Conservation (phyloP, 2,888 invertebrate genomes). For the Mylabris sibirica region DNA sequence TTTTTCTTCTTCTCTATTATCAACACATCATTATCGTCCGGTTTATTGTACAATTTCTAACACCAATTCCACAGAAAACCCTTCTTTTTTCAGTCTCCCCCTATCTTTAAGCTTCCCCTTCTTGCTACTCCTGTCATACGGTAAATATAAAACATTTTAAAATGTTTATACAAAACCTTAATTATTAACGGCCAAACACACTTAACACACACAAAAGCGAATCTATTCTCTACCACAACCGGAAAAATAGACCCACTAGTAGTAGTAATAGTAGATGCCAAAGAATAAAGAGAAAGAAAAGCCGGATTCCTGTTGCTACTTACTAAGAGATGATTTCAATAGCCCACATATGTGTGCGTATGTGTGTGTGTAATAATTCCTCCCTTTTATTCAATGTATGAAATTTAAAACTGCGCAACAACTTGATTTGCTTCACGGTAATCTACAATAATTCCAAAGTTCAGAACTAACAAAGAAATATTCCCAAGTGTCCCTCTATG, state of each 20-base stretch:
- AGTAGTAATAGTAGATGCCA: neutral
- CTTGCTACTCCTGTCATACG: too few species aligned
- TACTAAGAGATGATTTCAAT: neutral
- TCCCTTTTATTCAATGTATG: constrained; percentile 31
- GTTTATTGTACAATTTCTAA: constrained; percentile 3
- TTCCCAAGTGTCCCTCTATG: too few species aligned
- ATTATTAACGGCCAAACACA: constrained; percentile 59
- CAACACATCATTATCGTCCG: constrained; percentile 1
- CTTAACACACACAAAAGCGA: constrained; percentile 48
- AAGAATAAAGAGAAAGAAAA: neutral
- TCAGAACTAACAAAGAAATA: too few species aligned
- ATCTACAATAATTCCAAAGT: neutral
- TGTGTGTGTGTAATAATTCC: too few species aligned
- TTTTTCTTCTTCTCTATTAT: too few species aligned
- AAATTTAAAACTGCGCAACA: constrained; percentile 43
- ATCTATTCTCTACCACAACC: constrained; percentile 1
- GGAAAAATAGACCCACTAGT: neutral
- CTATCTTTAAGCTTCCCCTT: too few species aligned
- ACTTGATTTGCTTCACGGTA: constrained; percentile 27
- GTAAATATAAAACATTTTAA: constrained; percentile 53
- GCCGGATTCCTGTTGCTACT: neutral
- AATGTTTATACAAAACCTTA: constrained; percentile 58
- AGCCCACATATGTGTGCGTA: neutral
- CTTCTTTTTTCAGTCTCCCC: constrained; percentile 29
- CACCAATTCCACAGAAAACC: neutral